Conservation (phyloP, 2,797 vertebrate genomes). For the Sebastes cheni region DNA sequence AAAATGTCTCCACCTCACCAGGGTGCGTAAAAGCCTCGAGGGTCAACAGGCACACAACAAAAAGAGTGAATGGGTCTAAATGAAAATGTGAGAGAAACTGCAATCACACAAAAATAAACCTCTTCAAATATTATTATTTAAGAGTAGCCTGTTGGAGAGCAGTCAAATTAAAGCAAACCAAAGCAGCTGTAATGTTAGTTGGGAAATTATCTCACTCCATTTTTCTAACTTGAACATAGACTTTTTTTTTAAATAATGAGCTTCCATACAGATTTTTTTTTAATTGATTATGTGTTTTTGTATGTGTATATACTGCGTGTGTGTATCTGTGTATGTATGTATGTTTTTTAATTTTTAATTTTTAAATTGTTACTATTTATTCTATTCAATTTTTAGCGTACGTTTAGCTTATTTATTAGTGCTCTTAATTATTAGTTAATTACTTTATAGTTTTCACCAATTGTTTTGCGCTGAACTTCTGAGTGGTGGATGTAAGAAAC, state of each 20-base stretch:
- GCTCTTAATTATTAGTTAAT: no score
- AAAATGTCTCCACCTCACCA: conserved; percentile 19
- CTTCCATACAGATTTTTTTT: no score
- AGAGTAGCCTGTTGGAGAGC: background rate
- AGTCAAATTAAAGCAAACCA: background rate
- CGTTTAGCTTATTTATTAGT: no score
- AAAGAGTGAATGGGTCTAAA: background rate
- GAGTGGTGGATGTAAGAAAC: no score
- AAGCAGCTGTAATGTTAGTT: background rate
- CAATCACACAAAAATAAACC: background rate
- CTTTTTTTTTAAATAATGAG: background rate
- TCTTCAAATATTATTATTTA: background rate
- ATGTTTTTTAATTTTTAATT: no score
- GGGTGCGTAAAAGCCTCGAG: conserved; percentile 42
- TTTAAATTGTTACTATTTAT: no score
- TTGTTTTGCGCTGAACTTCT: no score
- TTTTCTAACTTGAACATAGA: background rate
- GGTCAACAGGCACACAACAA: background rate
- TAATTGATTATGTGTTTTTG: no score
- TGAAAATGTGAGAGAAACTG: background rate
- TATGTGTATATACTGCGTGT: no score
- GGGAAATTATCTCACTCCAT: background rate
- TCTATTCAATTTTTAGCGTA: no score
- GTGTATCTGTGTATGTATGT: no score
- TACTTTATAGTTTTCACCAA: no score